phyloP scores from a whole-genome alignment of 1,140 invertebrate genomes.

The Drosophila persimilis region DNA sequence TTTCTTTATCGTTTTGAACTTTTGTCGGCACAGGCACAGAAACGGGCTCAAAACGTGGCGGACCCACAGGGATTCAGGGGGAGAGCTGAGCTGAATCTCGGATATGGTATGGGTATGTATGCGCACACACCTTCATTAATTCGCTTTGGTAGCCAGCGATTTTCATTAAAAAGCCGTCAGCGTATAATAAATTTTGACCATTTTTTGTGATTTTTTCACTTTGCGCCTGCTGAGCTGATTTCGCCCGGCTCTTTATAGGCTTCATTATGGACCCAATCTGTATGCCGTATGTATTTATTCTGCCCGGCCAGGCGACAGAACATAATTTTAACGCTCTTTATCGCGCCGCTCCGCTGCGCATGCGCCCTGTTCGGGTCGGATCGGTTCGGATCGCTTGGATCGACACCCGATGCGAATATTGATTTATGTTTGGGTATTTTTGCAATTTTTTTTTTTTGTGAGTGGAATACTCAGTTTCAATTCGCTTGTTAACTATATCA shows the following conservation, averaged over 20 bases:
- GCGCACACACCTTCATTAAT: conserved; percentile 74
- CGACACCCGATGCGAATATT: conserved; percentile 57
- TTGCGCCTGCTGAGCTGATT: conserved; percentile 68
- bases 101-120: conserved; percentile 31
- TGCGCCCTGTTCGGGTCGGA: conserved; percentile 38
- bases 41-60: not conserved
- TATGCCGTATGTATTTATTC: conserved; percentile 74
- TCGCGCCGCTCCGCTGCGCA: conserved; percentile 67
- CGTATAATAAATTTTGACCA: conserved; percentile 77
- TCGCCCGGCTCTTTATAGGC: conserved; percentile 63
- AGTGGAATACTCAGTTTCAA: conserved; percentile 14
- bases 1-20: conserved; percentile 61
- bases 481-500: conserved; percentile 35
- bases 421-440: conserved; percentile 61
- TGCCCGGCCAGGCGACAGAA: conserved; percentile 71
- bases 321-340: conserved; percentile 80
- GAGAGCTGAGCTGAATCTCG: conserved; percentile 22
- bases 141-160: conserved; percentile 77
- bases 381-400: conserved; percentile 23
- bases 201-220: conserved; percentile 56
- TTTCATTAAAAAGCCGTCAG: conserved; percentile 81
- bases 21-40: conserved; percentile 53
- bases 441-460: conserved; percentile 7
- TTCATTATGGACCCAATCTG: conserved; percentile 60
- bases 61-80: not conserved